Conservation (phyloP, 2,797 vertebrate species). For the Choloepus didactylus region DNA sequence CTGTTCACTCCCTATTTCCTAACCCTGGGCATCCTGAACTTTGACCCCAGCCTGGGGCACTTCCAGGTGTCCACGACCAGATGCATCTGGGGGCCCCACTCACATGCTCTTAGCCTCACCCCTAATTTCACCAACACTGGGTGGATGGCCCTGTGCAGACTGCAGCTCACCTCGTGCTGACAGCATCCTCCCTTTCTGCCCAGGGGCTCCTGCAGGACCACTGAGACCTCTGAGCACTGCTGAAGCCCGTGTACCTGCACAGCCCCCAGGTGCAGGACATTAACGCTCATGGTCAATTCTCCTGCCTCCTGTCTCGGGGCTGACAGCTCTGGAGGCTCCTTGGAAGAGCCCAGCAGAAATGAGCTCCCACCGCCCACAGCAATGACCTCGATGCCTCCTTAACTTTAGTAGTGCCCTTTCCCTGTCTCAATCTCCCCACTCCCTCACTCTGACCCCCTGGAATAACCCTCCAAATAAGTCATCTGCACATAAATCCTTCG, state of each 20-base stretch:
- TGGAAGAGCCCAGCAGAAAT: neutral
- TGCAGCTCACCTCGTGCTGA: neutral
- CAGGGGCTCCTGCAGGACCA: neutral
- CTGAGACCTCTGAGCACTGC: neutral
- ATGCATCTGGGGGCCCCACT: neutral
- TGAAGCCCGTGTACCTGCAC: neutral
- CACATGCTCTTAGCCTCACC: neutral
- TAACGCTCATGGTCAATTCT: neutral
- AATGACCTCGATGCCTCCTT: neutral
- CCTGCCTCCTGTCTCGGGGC: neutral
- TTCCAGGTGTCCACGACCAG: neutral
- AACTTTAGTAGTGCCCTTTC: neutral
- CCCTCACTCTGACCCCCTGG: neutral
- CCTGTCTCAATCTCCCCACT: neutral
- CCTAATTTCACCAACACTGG: neutral
- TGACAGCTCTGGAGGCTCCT: neutral
- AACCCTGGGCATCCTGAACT: neutral
- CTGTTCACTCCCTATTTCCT: neutral
- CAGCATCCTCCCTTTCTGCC: neutral
- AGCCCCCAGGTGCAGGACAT: neutral
- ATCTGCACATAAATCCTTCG: neutral
- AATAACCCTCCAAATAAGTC: neutral
- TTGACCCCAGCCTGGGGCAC: neutral
- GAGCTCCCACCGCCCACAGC: neutral
- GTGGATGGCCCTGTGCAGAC: neutral